Evolutionary conservation across 2,888 invertebrate genomes (phyloP), one percentile per base, ranked within the genome.

Genomic region (Rotaria macrura): DNA sequence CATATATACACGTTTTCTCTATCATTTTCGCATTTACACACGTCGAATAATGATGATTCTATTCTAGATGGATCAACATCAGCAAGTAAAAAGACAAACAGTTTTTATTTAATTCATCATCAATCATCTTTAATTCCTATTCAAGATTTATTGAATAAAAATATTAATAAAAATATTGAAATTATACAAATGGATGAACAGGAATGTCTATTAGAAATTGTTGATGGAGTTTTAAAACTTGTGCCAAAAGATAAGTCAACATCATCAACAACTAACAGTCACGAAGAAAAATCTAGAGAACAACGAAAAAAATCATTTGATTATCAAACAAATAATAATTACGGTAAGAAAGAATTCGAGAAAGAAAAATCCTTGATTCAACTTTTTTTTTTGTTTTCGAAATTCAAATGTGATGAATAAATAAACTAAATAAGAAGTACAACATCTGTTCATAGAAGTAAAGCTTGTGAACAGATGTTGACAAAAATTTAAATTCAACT

Each of bases 121-220:
- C 65, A 65, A 65, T 65, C 65, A 65, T 65, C 65, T 2, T 65
- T 65, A 34, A 20, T 65, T 65, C 65, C 65, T 20, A 65, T 65
- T 20, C 34, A 65, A 38, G 40, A 79, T 79, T 79, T 43, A 40
- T 79, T 79, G n/a, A 79, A 79, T 43, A 25, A 79, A 12, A 79
- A 43, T n/a, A 7, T 79, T 17, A 43, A 79, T 79, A n/a, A 17
- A 79, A 79, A 79, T 79, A 79, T 79, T 43, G 79, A 79, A 79
- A 79, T 79, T n/a, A 79, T 79, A 23, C 7, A 79, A 79, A 43
- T 79, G 43, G 43, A 43, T 25, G 79, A 79, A 43, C 79, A 79
- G n/a, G 79, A 79, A 79, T 79, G 79, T n/a, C 40, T 79, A 43
- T 79, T 79, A n/a, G 79, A 79, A 79, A 79, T 79, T 5, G 79